These are phyloP conservation scores for Rhamnusium bicolor DNA, from an alignment of 2,888 invertebrate genomes.

Conservation along the genomic window DNA sequence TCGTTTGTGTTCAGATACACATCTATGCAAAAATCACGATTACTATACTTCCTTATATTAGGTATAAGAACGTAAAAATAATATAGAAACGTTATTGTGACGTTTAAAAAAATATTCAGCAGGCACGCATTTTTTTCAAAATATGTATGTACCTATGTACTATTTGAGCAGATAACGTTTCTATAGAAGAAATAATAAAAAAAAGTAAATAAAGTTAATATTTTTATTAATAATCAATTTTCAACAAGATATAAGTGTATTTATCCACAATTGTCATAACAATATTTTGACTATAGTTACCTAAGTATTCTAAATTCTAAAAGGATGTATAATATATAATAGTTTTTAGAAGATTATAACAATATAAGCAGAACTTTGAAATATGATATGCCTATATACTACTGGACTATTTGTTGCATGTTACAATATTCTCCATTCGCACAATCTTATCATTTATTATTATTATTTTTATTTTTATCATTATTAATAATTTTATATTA, in stretches of 20 bases:
- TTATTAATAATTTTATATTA: not conserved
- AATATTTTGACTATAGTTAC: constrained; percentile 61
- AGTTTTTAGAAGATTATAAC: constrained; percentile 50
- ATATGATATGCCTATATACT: constrained; percentile 67
- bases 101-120: not conserved
- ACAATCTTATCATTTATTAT: constrained; percentile 31
- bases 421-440: constrained; percentile 38
- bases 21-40: not conserved
- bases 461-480: constrained; percentile 12
- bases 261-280: constrained; percentile 63
- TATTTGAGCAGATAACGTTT: not conserved
- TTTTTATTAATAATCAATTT: constrained; percentile 49
- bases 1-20: not conserved
- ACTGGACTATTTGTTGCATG: constrained; percentile 65
- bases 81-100: not conserved
- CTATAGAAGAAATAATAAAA: not conserved
- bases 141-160: not conserved
- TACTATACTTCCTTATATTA: too few species aligned
- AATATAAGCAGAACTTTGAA: constrained; percentile 50
- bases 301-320: constrained; percentile 57
- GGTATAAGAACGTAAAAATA: too few species aligned
- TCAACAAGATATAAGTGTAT: constrained; percentile 59
- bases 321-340: constrained; percentile 58
- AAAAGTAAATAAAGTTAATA: constrained; percentile 38
- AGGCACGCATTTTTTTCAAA: not conserved